A percentile compares a stretch with the other conserved stretches of the same genome.
phyloP scores from a whole-genome alignment of 2,113 vertebrate species.

The Smithornis capensis region DNA sequence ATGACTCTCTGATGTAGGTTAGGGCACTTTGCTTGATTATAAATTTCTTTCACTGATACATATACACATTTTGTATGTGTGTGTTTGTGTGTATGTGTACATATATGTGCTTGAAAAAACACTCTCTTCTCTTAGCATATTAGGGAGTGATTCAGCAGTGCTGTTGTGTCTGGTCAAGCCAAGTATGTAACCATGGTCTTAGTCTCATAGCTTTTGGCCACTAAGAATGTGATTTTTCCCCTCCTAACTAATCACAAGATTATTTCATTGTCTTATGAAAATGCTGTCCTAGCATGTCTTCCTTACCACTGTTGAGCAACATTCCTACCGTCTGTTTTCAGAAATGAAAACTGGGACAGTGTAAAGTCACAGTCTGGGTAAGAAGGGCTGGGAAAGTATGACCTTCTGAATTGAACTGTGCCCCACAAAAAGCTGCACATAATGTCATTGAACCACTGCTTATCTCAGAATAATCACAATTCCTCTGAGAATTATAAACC shows the following conservation, averaged over 20 bases:
- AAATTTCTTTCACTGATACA: background rate
- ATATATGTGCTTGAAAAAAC: background rate
- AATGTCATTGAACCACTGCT: slow-evolving; percentile 48
- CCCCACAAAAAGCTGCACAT: slow-evolving; percentile 14
- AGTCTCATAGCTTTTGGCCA: background rate
- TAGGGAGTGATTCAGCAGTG: background rate
- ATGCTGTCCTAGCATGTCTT: slow-evolving; percentile 7
- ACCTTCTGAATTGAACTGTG: slow-evolving; percentile 36
- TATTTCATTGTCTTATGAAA: slow-evolving; percentile 17
- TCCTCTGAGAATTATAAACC: slow-evolving; percentile 69
- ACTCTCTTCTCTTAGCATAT: background rate
- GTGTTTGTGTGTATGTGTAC: no score
- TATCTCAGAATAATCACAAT: slow-evolving; percentile 56
- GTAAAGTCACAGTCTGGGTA: slow-evolving; percentile 12
- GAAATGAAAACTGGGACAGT: slow-evolving; percentile 59
- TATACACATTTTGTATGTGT: background rate
- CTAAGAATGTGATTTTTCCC: background rate
- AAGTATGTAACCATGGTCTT: background rate
- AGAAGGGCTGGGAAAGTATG: slow-evolving; percentile 65
- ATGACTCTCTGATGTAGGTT: background rate
- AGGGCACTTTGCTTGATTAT: background rate
- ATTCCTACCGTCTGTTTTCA: slow-evolving; percentile 62
- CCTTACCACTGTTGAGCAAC: slow-evolving; percentile 62
- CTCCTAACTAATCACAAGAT: background rate
- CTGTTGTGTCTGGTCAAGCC: background rate